A percentile compares a stretch with the other conserved stretches of the same genome.
These are phyloP conservation scores for Stenoptilia bipunctidactyla DNA, from an alignment of 2,888 invertebrate species.

Conservation along the genomic window DNA sequence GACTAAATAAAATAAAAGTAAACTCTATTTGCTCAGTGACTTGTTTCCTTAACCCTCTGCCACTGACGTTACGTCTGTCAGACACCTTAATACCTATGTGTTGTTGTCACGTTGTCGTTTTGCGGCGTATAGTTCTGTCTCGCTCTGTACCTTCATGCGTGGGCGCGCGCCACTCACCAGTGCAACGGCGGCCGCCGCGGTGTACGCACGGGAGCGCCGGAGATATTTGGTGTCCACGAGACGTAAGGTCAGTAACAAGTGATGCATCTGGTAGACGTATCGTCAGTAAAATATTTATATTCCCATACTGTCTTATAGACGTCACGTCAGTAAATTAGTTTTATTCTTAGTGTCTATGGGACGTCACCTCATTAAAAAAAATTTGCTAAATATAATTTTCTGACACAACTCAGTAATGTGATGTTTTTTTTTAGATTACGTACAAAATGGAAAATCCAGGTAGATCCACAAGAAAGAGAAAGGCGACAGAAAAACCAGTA, in stretches of 20 bases:
- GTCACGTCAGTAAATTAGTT: too few species aligned
- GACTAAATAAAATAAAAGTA: too few species aligned
- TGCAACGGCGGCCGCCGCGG: neutral
- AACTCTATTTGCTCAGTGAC: too few species aligned
- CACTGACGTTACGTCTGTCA: neutral
- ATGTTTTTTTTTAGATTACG: neutral
- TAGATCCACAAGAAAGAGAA: neutral
- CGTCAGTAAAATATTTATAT: too few species aligned
- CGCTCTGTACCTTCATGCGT: constrained; percentile 3
- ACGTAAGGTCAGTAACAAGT: too few species aligned
- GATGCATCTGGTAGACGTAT: neutral
- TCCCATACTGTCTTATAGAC: too few species aligned
- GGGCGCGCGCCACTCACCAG: neutral
- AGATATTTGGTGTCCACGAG: too few species aligned
- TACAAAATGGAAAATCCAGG: neutral
- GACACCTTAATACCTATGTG: neutral
- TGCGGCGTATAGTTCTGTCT: constrained; percentile 1
- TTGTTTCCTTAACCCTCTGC: neutral
- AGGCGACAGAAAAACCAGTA: neutral
- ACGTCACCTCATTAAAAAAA: neutral
- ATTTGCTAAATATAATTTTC: too few species aligned
- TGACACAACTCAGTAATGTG: too few species aligned
- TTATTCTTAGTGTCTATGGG: neutral
- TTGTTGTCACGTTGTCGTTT: neutral
- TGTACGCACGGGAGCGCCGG: too few species aligned